Evolutionary conservation across 2,888 invertebrate species (phyloP).

Genomic region (Rapana venosa): DNA sequence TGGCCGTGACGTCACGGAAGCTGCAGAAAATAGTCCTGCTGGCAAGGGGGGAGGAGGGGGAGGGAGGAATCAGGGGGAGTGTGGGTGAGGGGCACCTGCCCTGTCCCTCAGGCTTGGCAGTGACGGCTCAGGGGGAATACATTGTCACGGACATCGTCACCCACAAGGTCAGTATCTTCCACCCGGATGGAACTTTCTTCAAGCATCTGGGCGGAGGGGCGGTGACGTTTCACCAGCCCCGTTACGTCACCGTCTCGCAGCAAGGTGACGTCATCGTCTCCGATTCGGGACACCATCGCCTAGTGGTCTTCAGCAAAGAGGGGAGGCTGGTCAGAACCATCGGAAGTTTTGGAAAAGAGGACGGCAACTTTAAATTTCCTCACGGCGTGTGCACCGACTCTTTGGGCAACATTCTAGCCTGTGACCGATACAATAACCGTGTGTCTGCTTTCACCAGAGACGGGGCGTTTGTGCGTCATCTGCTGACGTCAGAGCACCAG

Average conservation of each 20-base stretch:
- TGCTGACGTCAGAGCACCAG: conserved; percentile 55
- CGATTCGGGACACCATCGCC: conserved; percentile 80
- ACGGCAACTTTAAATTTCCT: conserved; percentile 80
- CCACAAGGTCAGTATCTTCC: conserved; percentile 67
- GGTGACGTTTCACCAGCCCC: conserved; percentile 78
- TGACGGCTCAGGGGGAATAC: conserved; percentile 72
- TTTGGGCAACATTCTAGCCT: conserved; percentile 79
- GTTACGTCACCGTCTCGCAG: conserved; percentile 78
- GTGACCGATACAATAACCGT: conserved; percentile 79
- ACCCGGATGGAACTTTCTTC: conserved; percentile 41
- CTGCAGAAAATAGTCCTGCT: conserved; percentile 61
- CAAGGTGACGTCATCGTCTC: conserved; percentile 78
- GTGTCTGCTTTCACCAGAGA: conserved; percentile 60
- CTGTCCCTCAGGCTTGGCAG: conserved; percentile 63
- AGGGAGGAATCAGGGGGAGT: conserved; percentile 49
- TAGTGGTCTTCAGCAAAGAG: conserved; percentile 78
- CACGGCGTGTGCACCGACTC: conserved; percentile 80
- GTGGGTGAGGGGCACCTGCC: conserved; percentile 59
- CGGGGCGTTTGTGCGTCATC: conserved; percentile 63
- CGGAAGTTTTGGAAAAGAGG: conserved; percentile 78
- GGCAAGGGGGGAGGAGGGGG: conserved; percentile 42
- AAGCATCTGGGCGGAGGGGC: neutral
- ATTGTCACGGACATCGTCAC: conserved; percentile 79
- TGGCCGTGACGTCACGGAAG: conserved; percentile 65
- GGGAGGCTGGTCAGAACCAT: conserved; percentile 78